Evolutionary conservation across 2,113 vertebrate species (phyloP), one percentile per base, ranked within the genome.

Genomic region (Tiliqua scincoides): DNA sequence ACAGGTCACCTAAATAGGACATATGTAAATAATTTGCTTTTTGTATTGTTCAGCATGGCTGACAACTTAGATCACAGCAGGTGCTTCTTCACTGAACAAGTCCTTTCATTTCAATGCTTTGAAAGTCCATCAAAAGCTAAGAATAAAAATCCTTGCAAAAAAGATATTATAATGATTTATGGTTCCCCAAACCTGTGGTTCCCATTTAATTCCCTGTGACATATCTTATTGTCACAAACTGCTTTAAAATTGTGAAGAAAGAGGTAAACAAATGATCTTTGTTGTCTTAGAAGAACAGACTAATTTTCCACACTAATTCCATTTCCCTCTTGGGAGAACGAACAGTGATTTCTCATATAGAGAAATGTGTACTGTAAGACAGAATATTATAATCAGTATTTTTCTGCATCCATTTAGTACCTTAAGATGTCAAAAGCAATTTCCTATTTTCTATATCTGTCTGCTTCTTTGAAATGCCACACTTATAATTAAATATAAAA

Each of bases 251-350:
- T 20, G 18, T 67, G 12, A n/a, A 71, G 6, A 2, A 59, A 74
- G 0, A 5, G 79, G 85, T 0, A 85, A 88, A 43, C 7, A 92
- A 85, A 77, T 72, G 1, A 84, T 62, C 2, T 70, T 43, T 75
- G 21, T 17, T 65, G 79, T 89, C 30, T 75, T 83, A 23, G 71
- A 88, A 71, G 27, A 84, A 27, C 37, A 88, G 21, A 70, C 75
- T 80, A 77, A 75, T 92, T 87, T 89, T 82, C 48, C 67, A 71
- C 54, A 43, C 1, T 85, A 83, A 79, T 88, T 91, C 78, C 32
- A 88, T 71, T 9, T 32, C 48, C 9, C 81, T 37, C 12, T 54
- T 85, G 52, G 25, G 73, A 87, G 84, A 88, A 2, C 40, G 86
- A 79, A 15, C n/a, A 83, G 62, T 35, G 1, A 81, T 43, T 87